Percentiles rank a stretch among this genome's conserved stretches.
These are phyloP conservation scores for Galerucella pusilla DNA, from an alignment of 2,888 invertebrate species.

Conservation along the genomic window DNA sequence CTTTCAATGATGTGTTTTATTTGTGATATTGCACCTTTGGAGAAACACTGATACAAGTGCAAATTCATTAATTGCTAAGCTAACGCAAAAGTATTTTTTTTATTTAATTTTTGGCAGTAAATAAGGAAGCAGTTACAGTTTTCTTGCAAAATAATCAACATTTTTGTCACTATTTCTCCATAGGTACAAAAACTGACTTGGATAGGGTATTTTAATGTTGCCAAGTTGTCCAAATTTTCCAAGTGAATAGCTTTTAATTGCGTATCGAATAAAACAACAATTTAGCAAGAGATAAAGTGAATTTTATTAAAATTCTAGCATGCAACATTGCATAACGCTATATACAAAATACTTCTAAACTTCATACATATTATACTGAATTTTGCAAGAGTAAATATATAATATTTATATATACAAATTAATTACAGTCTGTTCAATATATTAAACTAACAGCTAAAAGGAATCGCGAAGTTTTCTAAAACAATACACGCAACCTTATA, in stretches of 20 bases:
- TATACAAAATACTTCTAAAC: constrained; percentile 60
- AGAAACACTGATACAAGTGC: no score
- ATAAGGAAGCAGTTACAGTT: no score
- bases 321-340: constrained; percentile 61
- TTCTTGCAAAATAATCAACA: no score
- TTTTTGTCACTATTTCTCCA: no score
- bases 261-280: constrained; percentile 11
- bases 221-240: no score
- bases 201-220: no score
- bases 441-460: constrained; percentile 46
- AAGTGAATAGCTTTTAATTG: neutral
- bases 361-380: constrained; percentile 56
- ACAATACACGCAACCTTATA: constrained; percentile 50
- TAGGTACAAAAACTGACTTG: no score
- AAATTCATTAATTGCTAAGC: no score
- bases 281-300: constrained; percentile 59
- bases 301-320: constrained; percentile 63
- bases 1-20: constrained; percentile 20
- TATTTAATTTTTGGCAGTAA: no score
- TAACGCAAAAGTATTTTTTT: no score
- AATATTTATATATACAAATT: constrained; percentile 53
- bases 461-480: constrained; percentile 49
- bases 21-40: neutral
- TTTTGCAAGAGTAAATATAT: constrained; percentile 53
- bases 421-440: constrained; percentile 56